Base-by-base conservation (phyloP, 2,888 invertebrate species). In the Aethes cnicana region DNA sequence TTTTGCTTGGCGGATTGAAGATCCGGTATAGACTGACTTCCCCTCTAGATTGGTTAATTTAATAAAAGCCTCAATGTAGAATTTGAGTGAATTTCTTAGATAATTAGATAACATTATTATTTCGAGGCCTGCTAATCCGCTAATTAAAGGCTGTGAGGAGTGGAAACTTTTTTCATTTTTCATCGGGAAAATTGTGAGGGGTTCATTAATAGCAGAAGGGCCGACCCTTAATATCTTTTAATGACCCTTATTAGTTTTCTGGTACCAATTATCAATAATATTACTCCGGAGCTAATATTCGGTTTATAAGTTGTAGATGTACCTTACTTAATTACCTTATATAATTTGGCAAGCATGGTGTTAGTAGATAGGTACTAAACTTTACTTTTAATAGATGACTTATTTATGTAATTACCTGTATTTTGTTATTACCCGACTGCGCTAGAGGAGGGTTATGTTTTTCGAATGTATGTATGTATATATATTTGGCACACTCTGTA, bases 191-290 rank as follows among this genome's bases (percentile, higher is more conserved):
- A 43, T 36, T 43, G 42, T 28, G 41, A 48, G 35, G 32, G 48
- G 35, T 16, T 11, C 49, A 49, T 43, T 49, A 49, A 23, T n/a
- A 28, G 21, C 21, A 36, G 35, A 36, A 46, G 42, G 21, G 47
- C 37, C 30, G 30, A 30, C 37, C 56, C 47, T 53, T 63, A 58
- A 63, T 63, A 56, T 59, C 47, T 42, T 35, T 41, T 28, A 26
- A 36, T 36, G 36, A 35, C 59, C 57, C 8, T 60, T 61, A 64
- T 64, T 64, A 59, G 58, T 63, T 58, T 63, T 62, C 49, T 58
- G 54, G 56, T 62, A 59, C 60, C 61, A 59, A 60, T 55, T 59
- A 63, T 64, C 60, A 64, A 61, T n/a, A n/a, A n/a, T 63, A 61
- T 56, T 9, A 56, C 33, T 47, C 53, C 25, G 17, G 18, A 26